Conservation (phyloP, 2,888 invertebrate genomes). For the Peribatodes rhomboidaria region DNA sequence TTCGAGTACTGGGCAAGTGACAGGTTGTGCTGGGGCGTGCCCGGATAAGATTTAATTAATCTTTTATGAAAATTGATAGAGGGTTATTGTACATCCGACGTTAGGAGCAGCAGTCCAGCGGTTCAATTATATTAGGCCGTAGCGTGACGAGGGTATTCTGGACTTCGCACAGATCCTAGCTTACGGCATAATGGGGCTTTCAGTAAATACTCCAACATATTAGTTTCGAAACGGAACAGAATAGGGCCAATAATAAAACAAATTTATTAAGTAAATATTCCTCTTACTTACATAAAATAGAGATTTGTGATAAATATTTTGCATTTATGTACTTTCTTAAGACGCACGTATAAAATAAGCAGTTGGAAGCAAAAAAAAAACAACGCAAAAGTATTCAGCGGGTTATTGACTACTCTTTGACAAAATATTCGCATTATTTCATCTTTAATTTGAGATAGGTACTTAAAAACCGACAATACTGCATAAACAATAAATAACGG, state of each 20-base stretch:
- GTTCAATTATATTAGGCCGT: slow-evolving; percentile 48
- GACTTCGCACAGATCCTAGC: slow-evolving; percentile 45
- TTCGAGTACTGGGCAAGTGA: slow-evolving; percentile 31
- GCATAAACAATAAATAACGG: slow-evolving; percentile 36
- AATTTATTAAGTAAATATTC: slow-evolving; percentile 8
- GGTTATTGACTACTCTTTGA: slow-evolving; percentile 17
- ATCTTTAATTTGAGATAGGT: slow-evolving; percentile 9
- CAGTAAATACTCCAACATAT: slow-evolving; percentile 37
- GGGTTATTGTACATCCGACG: slow-evolving; percentile 38
- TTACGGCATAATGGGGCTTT: slow-evolving; percentile 44
- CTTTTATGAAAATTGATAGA: slow-evolving; percentile 47
- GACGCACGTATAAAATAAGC: neutral
- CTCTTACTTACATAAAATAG: too few relatives aligned
- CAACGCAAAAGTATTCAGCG: neutral
- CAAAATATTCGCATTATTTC: slow-evolving; percentile 22
- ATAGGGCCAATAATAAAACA: slow-evolving; percentile 13
- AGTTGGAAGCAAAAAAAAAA: neutral
- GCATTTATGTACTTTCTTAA: too few relatives aligned
- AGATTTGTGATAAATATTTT: too few relatives aligned
- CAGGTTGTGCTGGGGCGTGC: slow-evolving; percentile 28
- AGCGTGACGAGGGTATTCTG: slow-evolving; percentile 48
- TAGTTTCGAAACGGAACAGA: slow-evolving; percentile 11
- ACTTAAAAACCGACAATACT: slow-evolving; percentile 23
- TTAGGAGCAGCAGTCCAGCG: slow-evolving; percentile 37
- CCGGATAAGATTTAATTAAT: slow-evolving; percentile 42